phyloP scores from a whole-genome alignment of 2,888 invertebrate species.

The Synergus itoensis region DNA sequence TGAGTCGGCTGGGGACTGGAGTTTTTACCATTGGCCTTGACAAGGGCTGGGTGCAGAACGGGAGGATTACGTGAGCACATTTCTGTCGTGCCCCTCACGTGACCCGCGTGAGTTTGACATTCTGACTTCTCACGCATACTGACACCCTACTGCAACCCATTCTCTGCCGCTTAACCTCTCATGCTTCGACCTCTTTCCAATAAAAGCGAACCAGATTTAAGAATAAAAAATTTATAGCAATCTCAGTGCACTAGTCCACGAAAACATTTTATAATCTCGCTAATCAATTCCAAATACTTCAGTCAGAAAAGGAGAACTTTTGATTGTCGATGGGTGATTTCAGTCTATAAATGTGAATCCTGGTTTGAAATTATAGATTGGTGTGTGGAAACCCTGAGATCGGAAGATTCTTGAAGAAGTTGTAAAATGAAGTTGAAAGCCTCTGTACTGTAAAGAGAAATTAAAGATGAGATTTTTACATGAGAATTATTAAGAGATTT shows the following conservation, averaged over 20 bases:
- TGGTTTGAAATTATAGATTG: neutral
- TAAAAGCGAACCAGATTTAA: slow-evolving; percentile 23
- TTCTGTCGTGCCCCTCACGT: slow-evolving; percentile 77
- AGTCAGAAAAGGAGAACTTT: neutral
- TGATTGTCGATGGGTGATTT: neutral
- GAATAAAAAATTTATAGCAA: slow-evolving; percentile 18
- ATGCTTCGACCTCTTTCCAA: slow-evolving; percentile 76
- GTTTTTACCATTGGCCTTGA: slow-evolving; percentile 76
- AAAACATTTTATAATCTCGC: neutral
- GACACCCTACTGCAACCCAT: slow-evolving; percentile 72
- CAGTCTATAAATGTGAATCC: slow-evolving; percentile 4
- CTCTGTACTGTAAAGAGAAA: neutral
- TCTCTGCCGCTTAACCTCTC: slow-evolving; percentile 72
- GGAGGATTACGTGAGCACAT: slow-evolving; percentile 77
- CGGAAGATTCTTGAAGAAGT: slow-evolving; percentile 16
- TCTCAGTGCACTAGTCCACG: neutral
- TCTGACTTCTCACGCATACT: slow-evolving; percentile 77
- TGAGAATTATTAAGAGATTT: neutral
- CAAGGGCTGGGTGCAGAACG: slow-evolving; percentile 73
- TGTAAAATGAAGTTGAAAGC: neutral
- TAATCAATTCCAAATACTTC: neutral
- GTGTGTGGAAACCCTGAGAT: neutral
- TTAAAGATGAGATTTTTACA: neutral
- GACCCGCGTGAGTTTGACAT: slow-evolving; percentile 76
- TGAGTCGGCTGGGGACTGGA: slow-evolving; percentile 70